Conservation (phyloP, 2,888 invertebrate genomes). For the Harpalus rubripes region DNA sequence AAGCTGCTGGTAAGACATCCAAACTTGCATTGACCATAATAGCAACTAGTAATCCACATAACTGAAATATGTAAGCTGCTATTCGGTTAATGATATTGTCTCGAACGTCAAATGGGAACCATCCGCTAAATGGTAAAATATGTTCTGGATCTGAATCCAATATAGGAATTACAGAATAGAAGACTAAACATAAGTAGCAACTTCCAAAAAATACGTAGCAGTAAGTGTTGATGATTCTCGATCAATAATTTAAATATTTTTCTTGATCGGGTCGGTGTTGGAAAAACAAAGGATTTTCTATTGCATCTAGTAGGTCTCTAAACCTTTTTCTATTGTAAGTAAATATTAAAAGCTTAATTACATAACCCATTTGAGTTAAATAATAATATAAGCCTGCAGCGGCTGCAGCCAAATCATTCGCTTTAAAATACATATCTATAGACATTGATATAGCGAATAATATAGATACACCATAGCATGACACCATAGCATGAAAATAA, state of each 20-base stretch:
- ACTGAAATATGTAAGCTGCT: constrained; percentile 67
- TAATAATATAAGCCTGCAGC: constrained; percentile 69
- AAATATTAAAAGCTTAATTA: constrained; percentile 69
- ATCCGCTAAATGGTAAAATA: constrained; percentile 69
- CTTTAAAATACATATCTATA: constrained; percentile 47
- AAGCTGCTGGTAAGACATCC: constrained; percentile 68
- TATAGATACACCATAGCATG: constrained; percentile 1
- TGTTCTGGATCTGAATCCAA: constrained; percentile 68
- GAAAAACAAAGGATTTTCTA: constrained; percentile 65
- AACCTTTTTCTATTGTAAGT: constrained; percentile 66
- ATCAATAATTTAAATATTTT: constrained; percentile 65
- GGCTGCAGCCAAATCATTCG: constrained; percentile 67
- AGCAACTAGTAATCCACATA: constrained; percentile 66
- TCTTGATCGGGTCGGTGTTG: constrained; percentile 65
- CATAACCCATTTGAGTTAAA: constrained; percentile 69
- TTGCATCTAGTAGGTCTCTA: constrained; percentile 63
- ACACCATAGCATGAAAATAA: constrained; percentile 17
- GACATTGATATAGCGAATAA: constrained; percentile 29
- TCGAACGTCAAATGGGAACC: constrained; percentile 69
- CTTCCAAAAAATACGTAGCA: constrained; percentile 64
- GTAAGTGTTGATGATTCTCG: constrained; percentile 55
- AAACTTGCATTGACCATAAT: constrained; percentile 69
- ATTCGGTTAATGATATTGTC: constrained; percentile 58
- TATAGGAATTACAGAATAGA: constrained; percentile 69
- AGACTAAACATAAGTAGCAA: constrained; percentile 66